Evolutionary conservation across 1,140 invertebrate species (phyloP), one percentile per base, ranked within the genome.

Genomic region (Bombyx mandarina): DNA sequence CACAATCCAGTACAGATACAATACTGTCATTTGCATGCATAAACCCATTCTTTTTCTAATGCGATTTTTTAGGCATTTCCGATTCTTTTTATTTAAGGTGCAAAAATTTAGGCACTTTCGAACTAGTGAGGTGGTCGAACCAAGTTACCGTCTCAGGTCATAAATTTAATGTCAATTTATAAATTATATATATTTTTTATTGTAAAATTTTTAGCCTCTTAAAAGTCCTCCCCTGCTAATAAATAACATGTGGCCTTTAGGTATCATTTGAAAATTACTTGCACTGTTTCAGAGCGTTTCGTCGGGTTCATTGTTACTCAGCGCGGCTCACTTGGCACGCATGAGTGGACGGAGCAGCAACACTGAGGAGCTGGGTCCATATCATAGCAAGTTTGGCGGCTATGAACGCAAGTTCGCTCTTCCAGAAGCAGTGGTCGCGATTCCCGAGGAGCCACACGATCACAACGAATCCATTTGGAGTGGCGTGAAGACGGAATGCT

Each of bases 291-390:
- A 95, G 94, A 95, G 93, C 77, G 93, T 91, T 63, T 92, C 92
- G 70, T 95, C 94, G 57, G 93, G 93, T 54, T 94, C 93, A 42
- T 72, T 94, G 61, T 86, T 95, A 48, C 81, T 95, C 68, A 95
- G 93, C 68, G 93, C 93, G 45, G 93, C 93, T 12, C 94, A 95
- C 82, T 86, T 95, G 74, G 92, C 92, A 5, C 89, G 92, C 66
- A 91, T 93, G 74, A 89, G 93, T 77, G 77, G 70, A 8, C 72
- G 73, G 57, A 70, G 73, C 54, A 56, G 82, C 69, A 67, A 73
- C 74, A 60, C 81, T 79, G 63, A 67, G 66, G 66, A 79, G 43
- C 74, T 82, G 58, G 68, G 64, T 49, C 63, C 62, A 53, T 76
- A 79, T 57, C 69, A 73, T 42, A 67, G 59, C 43, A 77, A 71